A percentile compares a stretch with the other conserved stretches of the same genome.
Conservation (phyloP, 2,113 vertebrate species). For the Puntigrus tetrazona region DNA sequence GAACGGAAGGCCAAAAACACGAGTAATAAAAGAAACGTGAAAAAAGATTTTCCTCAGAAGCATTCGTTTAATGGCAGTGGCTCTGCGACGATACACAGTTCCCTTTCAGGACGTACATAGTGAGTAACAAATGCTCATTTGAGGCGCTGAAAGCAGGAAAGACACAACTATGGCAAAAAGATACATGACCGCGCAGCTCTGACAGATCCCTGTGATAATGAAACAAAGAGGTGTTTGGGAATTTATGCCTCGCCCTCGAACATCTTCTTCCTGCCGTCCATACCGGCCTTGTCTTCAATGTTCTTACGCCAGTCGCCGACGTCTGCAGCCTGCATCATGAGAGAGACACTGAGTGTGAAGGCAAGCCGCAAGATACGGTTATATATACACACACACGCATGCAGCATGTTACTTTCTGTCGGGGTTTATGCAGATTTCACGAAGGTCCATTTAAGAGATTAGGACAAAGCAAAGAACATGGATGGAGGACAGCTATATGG, state of each 20-base stretch:
- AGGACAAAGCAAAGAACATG: no score
- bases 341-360: background rate
- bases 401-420: no score
- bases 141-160: slow-evolving; percentile 1
- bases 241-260: slow-evolving; percentile 80
- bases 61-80: slow-evolving; percentile 50
- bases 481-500: no score
- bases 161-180: slow-evolving; percentile 26
- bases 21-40: slow-evolving; percentile 13
- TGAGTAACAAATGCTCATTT: slow-evolving; percentile 28
- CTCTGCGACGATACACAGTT: slow-evolving; percentile 32
- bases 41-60: slow-evolving; percentile 24
- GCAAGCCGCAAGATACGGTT: background rate
- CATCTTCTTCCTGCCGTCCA: slow-evolving; percentile 91
- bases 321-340: slow-evolving; percentile 30
- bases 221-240: slow-evolving; percentile 59
- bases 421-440: no score
- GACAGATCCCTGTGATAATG: slow-evolving; percentile 6
- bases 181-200: background rate
- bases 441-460: no score
- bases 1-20: background rate
- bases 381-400: no score
- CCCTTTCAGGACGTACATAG: slow-evolving; percentile 21
- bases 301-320: slow-evolving; percentile 90
- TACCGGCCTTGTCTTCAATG: slow-evolving; percentile 87